These are phyloP conservation scores for Hyposmocoma kahamanoa DNA, from an alignment of 1,140 invertebrate species.

Conservation along the genomic window DNA sequence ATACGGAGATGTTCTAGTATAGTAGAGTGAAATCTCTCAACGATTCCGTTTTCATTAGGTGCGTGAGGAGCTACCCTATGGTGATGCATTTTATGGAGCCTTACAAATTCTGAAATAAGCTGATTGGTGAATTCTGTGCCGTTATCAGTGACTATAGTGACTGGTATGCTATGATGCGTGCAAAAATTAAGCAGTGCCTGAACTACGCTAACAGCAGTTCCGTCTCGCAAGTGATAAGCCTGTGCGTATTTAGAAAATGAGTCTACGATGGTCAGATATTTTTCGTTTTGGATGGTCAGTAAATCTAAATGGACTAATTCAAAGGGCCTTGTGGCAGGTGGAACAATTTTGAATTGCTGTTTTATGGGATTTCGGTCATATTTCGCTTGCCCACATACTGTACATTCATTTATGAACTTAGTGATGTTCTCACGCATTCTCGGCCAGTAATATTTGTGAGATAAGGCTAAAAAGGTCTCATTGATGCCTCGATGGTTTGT, in stretches of 20 bases:
- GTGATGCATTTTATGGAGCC: no score
- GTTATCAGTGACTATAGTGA: no score
- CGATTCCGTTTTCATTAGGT: slow-evolving; percentile 3
- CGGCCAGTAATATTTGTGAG: no score
- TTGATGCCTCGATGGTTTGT: no score
- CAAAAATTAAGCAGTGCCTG: not conserved
- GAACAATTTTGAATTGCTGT: not conserved
- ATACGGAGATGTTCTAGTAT: not conserved
- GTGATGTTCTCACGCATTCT: not conserved
- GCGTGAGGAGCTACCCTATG: no score
- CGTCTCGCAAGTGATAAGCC: slow-evolving; percentile 1
- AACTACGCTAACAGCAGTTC: not conserved
- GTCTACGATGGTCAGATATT: not conserved
- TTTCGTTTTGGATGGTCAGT: not conserved
- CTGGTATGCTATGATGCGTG: not conserved
- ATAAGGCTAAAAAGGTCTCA: no score
- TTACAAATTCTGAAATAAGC: no score
- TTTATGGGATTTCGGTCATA: not conserved
- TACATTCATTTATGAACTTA: not conserved
- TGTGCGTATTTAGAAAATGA: slow-evolving; percentile 1
- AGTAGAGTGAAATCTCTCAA: slow-evolving; percentile 1
- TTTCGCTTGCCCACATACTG: not conserved
- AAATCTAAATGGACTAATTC: not conserved
- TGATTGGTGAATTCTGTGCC: no score
- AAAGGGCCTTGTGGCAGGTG: slow-evolving; percentile 1